These are phyloP conservation scores for Prionace glauca DNA, from an alignment of 2,797 vertebrate genomes.

Conservation along the genomic window DNA sequence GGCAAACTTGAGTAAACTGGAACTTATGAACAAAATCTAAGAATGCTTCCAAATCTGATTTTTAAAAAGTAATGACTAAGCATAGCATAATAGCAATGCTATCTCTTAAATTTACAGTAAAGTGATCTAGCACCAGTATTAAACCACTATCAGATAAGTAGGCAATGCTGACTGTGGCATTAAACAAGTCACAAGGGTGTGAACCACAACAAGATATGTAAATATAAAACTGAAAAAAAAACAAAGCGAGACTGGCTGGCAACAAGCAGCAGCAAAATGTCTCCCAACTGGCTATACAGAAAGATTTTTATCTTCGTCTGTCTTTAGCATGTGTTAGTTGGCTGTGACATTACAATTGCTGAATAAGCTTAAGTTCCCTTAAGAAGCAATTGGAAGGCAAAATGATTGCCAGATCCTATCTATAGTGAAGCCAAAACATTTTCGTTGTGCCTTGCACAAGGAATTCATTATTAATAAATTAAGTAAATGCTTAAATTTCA, in stretches of 20 bases:
- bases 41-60: conserved; percentile 20
- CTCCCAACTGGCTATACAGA: conserved; percentile 21
- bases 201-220: conserved; percentile 31
- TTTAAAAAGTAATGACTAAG: background rate
- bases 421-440: background rate
- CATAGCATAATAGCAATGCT: background rate
- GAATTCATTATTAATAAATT: background rate
- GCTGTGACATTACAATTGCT: conserved; percentile 35
- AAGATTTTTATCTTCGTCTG: conserved; percentile 26
- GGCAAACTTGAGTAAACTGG: background rate
- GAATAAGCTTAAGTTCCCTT: background rate
- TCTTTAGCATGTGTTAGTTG: background rate
- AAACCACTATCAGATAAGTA: background rate
- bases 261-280: conserved; percentile 30
- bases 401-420: background rate
- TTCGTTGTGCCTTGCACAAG: background rate
- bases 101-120: background rate
- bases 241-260: conserved; percentile 37
- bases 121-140: background rate
- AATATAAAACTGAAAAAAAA: conserved; percentile 36
- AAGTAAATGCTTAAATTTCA: background rate
- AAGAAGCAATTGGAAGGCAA: background rate
- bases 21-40: background rate
- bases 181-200: conserved; percentile 34
- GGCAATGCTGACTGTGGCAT: conserved; percentile 22